Conservation (phyloP, 1,140 invertebrate species). For the Trachelipus rathkii region DNA sequence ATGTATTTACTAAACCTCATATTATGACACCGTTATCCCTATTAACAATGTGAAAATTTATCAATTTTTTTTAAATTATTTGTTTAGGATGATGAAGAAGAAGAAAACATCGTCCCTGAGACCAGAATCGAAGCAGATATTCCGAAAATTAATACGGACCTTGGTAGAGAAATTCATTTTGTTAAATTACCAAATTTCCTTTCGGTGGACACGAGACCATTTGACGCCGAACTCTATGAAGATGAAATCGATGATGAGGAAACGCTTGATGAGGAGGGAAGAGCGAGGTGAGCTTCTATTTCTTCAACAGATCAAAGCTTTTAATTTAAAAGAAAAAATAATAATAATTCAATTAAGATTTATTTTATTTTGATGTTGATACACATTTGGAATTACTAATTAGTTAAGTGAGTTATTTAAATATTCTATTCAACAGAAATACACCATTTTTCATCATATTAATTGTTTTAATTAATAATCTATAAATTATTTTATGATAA, state of each 20-base stretch:
- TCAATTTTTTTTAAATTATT: neutral
- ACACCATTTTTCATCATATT: neutral
- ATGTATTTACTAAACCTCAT: too few relatives aligned
- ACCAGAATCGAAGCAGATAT: constrained; percentile 95
- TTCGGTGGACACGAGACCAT: constrained; percentile 86
- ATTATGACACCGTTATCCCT: too few relatives aligned
- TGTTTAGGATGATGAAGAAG: constrained; percentile 51
- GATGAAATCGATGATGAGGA: constrained; percentile 99
- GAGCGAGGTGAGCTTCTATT: constrained; percentile 61
- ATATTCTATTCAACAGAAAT: neutral
- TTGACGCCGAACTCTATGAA: constrained; percentile 91
- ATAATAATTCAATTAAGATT: too few relatives aligned
- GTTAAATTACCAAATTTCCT: constrained; percentile 92
- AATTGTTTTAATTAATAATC: too few relatives aligned
- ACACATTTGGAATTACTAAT: too few relatives aligned
- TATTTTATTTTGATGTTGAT: too few relatives aligned
- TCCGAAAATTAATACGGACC: constrained; percentile 85
- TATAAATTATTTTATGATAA: too few relatives aligned
- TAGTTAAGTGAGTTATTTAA: neutral
- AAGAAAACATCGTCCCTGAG: constrained; percentile 75
- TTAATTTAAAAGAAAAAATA: too few relatives aligned
- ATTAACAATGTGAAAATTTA: too few relatives aligned
- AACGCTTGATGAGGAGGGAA: constrained; percentile 93
- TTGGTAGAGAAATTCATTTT: constrained; percentile 84
- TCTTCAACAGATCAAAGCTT: too few relatives aligned